Evolutionary conservation across 2,888 invertebrate species (phyloP).

Genomic region (Parelbella ahira): DNA sequence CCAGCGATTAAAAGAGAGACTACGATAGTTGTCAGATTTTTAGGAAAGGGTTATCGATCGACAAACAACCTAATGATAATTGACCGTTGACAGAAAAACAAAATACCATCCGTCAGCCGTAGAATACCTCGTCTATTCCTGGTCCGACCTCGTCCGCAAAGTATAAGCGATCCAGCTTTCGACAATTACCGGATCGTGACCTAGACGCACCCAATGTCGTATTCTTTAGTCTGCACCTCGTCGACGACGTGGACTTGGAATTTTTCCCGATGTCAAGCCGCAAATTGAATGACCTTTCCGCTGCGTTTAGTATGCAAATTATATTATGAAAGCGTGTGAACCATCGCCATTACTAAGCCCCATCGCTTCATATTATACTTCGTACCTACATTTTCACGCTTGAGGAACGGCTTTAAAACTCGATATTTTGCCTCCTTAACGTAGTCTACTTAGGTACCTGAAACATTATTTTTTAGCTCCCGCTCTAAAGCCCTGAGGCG

Average conservation of each 20-base stretch:
- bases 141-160: constrained; percentile 38
- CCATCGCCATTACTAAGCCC: background rate
- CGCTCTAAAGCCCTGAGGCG: too few relatives aligned
- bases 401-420: too few relatives aligned
- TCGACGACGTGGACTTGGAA: constrained; percentile 1
- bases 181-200: constrained; percentile 41
- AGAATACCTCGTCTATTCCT: constrained; percentile 36
- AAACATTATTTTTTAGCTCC: too few relatives aligned
- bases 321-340: constrained; percentile 10
- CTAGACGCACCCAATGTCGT: constrained; percentile 36
- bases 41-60: too few relatives aligned
- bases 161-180: constrained; percentile 36
- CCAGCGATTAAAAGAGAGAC: too few relatives aligned
- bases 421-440: too few relatives aligned
- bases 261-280: constrained; percentile 1
- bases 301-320: constrained; percentile 6
- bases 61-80: background rate
- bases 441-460: too few relatives aligned
- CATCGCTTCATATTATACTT: too few relatives aligned
- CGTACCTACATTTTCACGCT: too few relatives aligned
- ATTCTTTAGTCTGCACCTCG: constrained; percentile 27
- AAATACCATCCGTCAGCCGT: background rate
- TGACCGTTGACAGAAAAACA: constrained; percentile 6
- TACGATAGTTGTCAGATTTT: too few relatives aligned
- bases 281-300: constrained; percentile 8